Evolutionary conservation across 2,888 invertebrate species (phyloP).

Genomic region (Hypsopygia costalis): DNA sequence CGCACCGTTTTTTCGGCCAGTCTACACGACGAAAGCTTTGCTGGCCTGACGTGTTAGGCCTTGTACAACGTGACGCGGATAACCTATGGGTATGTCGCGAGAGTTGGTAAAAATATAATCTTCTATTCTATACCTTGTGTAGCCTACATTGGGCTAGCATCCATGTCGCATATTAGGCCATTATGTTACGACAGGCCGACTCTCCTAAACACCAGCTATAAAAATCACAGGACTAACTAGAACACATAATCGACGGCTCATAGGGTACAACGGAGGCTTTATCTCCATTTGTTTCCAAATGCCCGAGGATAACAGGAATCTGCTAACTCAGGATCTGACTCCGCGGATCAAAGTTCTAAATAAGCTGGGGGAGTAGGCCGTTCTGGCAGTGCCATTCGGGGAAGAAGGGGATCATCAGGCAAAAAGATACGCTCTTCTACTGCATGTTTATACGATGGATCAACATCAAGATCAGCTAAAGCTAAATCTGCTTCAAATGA

Average conservation of each 20-base stretch:
- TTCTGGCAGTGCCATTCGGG: constrained; percentile 73
- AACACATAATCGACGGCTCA: constrained; percentile 36
- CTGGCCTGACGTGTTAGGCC: constrained; percentile 13
- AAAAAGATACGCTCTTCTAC: constrained; percentile 82
- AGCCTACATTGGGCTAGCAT: too few relatives aligned
- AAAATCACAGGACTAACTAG: constrained; percentile 38
- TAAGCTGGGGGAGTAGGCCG: constrained; percentile 81
- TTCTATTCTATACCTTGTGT: too few relatives aligned
- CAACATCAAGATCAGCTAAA: constrained; percentile 81
- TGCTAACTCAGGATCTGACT: constrained; percentile 69
- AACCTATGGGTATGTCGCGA: neutral
- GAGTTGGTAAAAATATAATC: neutral
- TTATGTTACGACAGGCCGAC: constrained; percentile 19
- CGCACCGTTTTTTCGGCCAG: constrained; percentile 29
- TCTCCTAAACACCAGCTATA: constrained; percentile 44
- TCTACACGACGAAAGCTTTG: constrained; percentile 54
- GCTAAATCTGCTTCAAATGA: constrained; percentile 82
- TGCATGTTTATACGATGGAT: constrained; percentile 82
- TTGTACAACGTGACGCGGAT: neutral
- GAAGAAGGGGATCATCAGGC: constrained; percentile 80
- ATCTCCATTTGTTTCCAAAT: constrained; percentile 45
- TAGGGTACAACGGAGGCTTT: constrained; percentile 22
- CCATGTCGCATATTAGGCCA: neutral
- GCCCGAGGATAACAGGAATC: constrained; percentile 53
- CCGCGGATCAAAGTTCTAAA: constrained; percentile 73